Conservation (phyloP, 2,888 invertebrate genomes). For the Drosophila nr. perissopoda region DNA sequence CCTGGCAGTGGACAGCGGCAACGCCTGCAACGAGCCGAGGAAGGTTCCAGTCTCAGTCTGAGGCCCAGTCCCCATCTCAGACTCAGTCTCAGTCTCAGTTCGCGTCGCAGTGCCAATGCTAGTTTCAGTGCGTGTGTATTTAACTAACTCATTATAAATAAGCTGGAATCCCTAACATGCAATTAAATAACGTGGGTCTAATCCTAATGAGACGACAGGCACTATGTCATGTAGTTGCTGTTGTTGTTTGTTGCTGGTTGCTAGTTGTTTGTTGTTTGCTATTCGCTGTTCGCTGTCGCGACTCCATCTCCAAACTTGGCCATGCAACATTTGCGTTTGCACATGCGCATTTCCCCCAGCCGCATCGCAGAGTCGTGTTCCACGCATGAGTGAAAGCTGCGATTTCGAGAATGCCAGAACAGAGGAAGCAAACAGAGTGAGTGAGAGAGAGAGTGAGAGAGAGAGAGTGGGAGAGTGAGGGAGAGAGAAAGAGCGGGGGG, state of each 20-base stretch:
- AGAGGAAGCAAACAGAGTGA: slow-evolving; percentile 9
- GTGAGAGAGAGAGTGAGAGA: not conserved
- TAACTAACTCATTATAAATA: slow-evolving; percentile 80
- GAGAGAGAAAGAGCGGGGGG: slow-evolving; percentile 7
- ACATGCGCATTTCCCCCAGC: slow-evolving; percentile 66
- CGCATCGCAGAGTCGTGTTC: slow-evolving; percentile 28
- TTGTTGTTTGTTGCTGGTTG: slow-evolving; percentile 27
- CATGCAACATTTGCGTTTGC: slow-evolving; percentile 79
- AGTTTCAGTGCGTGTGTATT: slow-evolving; percentile 69
- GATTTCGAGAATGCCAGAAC: slow-evolving; percentile 61
- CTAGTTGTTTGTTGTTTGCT: slow-evolving; percentile 37
- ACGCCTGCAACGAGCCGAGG: slow-evolving; percentile 51
- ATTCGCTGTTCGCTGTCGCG: slow-evolving; percentile 40
- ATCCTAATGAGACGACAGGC: slow-evolving; percentile 80
- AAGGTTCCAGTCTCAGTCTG: slow-evolving; percentile 15
- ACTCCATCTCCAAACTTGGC: slow-evolving; percentile 59
- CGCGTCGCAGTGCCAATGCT: slow-evolving; percentile 9
- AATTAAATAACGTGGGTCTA: slow-evolving; percentile 81
- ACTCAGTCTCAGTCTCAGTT: slow-evolving; percentile 1
- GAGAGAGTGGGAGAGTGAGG: not conserved
- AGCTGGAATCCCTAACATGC: slow-evolving; percentile 81
- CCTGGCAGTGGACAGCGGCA: slow-evolving; percentile 64
- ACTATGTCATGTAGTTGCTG: slow-evolving; percentile 74
- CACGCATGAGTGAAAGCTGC: slow-evolving; percentile 80
- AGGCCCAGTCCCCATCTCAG: not conserved